Evolutionary conservation across 2,113 vertebrate species (phyloP).

Genomic region (Aspidoscelis tigris): DNA sequence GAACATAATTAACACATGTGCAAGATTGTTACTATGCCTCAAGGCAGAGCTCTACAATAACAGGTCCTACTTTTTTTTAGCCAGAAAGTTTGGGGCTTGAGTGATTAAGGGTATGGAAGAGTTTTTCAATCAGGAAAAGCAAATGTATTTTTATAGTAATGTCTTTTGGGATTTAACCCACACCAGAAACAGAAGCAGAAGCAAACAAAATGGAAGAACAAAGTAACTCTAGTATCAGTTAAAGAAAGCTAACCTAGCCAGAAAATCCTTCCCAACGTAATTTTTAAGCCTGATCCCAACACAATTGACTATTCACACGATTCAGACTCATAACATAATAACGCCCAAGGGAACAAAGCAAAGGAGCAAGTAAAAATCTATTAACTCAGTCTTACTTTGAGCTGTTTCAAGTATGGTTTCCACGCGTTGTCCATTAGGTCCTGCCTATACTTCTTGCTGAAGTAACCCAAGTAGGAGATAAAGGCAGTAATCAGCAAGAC

Average conservation of each 20-base stretch:
- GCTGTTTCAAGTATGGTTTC: slow-evolving; percentile 86
- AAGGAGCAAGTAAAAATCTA: neutral
- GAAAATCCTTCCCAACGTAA: neutral
- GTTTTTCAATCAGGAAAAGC: neutral
- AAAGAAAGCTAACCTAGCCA: neutral
- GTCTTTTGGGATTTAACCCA: slow-evolving; percentile 8
- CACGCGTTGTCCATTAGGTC: slow-evolving; percentile 88
- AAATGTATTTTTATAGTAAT: neutral
- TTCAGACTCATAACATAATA: neutral
- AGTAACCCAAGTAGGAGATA: slow-evolving; percentile 95
- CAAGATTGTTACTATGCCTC: slow-evolving; percentile 5
- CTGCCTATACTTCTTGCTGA: slow-evolving; percentile 87
- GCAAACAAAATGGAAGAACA: neutral
- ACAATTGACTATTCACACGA: neutral
- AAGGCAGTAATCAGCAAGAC: slow-evolving; percentile 90
- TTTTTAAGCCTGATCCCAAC: neutral
- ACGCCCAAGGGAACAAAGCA: neutral
- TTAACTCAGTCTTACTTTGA: slow-evolving; percentile 75
- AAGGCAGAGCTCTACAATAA: slow-evolving; percentile 37
- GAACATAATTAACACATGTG: neutral
- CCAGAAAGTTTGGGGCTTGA: slow-evolving; percentile 3
- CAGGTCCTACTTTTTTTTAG: neutral
- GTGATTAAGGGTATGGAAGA: neutral
- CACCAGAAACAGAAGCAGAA: neutral
- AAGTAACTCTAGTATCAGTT: neutral